Evolutionary conservation across 2,113 vertebrate genomes (phyloP), one percentile per base, ranked within the genome.

Genomic region (Aplodontia rufa): DNA sequence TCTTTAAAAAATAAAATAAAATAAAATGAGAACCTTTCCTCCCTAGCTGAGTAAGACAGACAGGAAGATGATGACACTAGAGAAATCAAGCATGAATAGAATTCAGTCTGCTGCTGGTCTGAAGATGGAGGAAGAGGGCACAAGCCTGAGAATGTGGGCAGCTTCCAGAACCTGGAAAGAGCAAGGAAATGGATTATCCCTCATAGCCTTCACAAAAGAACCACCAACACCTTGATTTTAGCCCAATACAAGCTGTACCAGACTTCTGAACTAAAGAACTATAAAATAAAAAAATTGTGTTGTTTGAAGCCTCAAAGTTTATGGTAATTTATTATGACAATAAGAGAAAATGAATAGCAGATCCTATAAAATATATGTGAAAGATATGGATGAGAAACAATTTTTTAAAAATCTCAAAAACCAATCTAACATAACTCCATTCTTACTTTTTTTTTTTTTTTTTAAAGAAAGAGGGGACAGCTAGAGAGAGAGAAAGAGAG

Each of bases 371-470:
- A 82, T n/a, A 55, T 62, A 93, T 74, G 45, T 51, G 30, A 53
- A 88, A 94, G 42, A 94, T 91, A 92, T 30, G 32, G 10, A 89
- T 13, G 55, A 6, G 45, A 76, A 91, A 78, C 8, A 51, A 30
- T 42, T 91, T 72, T 89, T 64, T 35, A 9, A 55, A 83, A 93
- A 12, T 8, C 69, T 83, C 51, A 69, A 74, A 94, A 95, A 71
- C 42, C n/a, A 95, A 94, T 51, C 7, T 40, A 76, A 82, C n/a
- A 40, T 69, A 96, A 94, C 91, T 94, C 53, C 45, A 90, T 62
- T 90, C 83, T 90, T 53, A 84, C 32, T 55, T 79, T 92, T 53
- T n/a, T n/a, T n/a, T n/a, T n/a, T n/a, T n/a, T n/a, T n/a, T n/a
- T n/a, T n/a, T n/a, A n/a, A n/a, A n/a, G n/a, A n/a, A n/a, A n/a